Percentiles rank a stretch among this genome's conserved stretches.
phyloP scores from a whole-genome alignment of 37 sponge, comb jelly and placozoan genomes.

The Bolinopsis microptera region DNA sequence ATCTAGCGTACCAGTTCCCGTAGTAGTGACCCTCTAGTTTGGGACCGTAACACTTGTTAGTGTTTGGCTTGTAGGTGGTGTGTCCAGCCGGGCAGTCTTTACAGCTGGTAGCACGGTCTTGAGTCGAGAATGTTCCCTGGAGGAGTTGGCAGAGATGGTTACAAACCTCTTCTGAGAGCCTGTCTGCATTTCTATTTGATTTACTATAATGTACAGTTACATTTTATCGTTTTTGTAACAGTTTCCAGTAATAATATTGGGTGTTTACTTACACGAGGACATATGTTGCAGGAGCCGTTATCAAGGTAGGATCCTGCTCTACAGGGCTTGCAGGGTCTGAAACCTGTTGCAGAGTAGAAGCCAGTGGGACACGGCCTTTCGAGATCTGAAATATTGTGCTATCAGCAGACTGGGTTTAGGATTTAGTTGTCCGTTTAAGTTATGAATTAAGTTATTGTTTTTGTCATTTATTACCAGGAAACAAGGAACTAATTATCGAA shows the following conservation, averaged over 20 bases:
- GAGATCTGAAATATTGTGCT: neutral
- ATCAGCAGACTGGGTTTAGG: no score
- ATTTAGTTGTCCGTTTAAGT: no score
- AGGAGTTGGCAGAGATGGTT: no score
- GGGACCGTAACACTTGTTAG: slow-evolving; percentile 54
- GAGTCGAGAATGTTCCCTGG: slow-evolving; percentile 26
- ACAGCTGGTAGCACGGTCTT: neutral
- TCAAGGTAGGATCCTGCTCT: slow-evolving; percentile 23
- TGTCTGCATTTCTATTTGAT: no score
- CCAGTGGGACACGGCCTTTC: slow-evolving; percentile 3
- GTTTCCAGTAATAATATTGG: no score
- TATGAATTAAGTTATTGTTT: no score
- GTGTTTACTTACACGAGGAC: neutral
- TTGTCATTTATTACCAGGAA: no score
- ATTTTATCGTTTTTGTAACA: no score
- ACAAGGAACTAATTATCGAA: no score
- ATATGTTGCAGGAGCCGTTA: neutral
- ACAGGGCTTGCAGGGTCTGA: slow-evolving; percentile 60
- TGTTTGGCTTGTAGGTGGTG: slow-evolving; percentile 48
- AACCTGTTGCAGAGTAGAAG: slow-evolving; percentile 49
- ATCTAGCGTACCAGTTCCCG: neutral
- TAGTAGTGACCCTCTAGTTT: neutral
- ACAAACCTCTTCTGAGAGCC: no score
- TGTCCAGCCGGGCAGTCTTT: slow-evolving; percentile 21
- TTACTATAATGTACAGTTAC: no score